Percentiles rank a stretch among this genome's conserved stretches.
Conservation (phyloP, 2,797 vertebrate species). For the Sarcophilus harrisii region DNA sequence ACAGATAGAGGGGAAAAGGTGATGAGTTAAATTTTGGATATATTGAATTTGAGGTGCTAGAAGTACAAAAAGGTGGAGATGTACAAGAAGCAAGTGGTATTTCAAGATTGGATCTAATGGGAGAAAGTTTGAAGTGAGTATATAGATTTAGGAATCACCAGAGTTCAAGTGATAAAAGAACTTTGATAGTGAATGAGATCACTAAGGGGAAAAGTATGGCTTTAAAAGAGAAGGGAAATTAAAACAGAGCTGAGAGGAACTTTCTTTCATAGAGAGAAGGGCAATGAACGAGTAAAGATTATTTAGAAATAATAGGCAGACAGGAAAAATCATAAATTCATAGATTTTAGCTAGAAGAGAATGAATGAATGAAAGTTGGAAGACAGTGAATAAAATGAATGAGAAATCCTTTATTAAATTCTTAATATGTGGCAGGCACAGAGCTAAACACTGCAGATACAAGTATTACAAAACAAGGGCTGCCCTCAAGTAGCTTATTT, state of each 20-base stretch:
- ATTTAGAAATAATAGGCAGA: background rate
- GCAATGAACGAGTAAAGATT: background rate
- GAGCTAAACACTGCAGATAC: background rate
- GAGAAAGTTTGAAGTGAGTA: background rate
- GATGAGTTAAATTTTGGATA: background rate
- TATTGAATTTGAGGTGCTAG: background rate
- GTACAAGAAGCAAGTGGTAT: background rate
- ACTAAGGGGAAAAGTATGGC: background rate
- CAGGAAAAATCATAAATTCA: background rate
- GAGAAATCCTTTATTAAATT: background rate
- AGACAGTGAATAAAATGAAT: background rate
- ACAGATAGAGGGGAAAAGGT: background rate
- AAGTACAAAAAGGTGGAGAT: background rate
- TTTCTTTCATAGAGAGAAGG: background rate
- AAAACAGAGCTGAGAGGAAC: background rate
- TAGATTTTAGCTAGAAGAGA: background rate
- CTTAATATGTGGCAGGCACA: background rate
- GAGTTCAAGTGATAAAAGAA: background rate
- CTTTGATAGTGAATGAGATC: background rate
- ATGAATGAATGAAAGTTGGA: background rate
- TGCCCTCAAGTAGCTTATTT: background rate
- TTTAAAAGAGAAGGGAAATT: background rate
- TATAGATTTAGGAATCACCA: background rate
- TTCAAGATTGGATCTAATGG: background rate
- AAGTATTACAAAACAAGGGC: background rate